Base-by-base conservation (phyloP, 53 echinoderm and acorn worm species). In the Crossaster papposus region DNA sequence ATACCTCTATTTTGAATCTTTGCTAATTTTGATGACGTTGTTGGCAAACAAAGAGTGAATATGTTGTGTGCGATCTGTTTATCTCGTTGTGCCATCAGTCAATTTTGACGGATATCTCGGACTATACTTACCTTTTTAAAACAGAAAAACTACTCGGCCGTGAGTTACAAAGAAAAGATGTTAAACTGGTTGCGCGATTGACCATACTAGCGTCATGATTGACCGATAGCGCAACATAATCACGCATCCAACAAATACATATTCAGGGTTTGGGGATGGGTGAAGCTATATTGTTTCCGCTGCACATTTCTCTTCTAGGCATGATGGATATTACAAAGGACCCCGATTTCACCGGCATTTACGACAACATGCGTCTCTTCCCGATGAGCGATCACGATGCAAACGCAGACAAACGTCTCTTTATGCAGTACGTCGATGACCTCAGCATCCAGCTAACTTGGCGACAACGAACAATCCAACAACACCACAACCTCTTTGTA, bases 301-400 rank as follows among this genome's bases (percentile, higher is more conserved):
- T 71, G 71, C 31, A 4, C 20, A 54, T 53, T 58, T 54, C 51
- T 36, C 8, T 79, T 34, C 32, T 23, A 82, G 82, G 97, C 23
- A 97, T 97, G 97, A 93, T 96, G 23, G 96, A 99, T 84, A 92
- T 99, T 68, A 99, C 96, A 2, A 94, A 93, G 64, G 98, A 98
- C 55, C 92, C 99, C 0, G 99, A 99, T 52, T 99, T 91, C 64
- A 38, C 89, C 58, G 88, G 88, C 23, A 94, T 96, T 86, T 99
- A 99, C 77, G 95, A 96, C 83, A 90, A 94, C 70, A 99, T 99
- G 99, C 89, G 94, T 28, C 93, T 99, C 22, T 96, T 99, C 85
- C 96, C 99, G 0, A 96, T 96, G 99, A 96, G 96, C 77, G 92
- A 93, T 78, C 93, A 93, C 30, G 99, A 99, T 75, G 99, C 96